Evolutionary conservation across 2,113 vertebrate species (phyloP).

Genomic region (Psittacula cyanocephala): DNA sequence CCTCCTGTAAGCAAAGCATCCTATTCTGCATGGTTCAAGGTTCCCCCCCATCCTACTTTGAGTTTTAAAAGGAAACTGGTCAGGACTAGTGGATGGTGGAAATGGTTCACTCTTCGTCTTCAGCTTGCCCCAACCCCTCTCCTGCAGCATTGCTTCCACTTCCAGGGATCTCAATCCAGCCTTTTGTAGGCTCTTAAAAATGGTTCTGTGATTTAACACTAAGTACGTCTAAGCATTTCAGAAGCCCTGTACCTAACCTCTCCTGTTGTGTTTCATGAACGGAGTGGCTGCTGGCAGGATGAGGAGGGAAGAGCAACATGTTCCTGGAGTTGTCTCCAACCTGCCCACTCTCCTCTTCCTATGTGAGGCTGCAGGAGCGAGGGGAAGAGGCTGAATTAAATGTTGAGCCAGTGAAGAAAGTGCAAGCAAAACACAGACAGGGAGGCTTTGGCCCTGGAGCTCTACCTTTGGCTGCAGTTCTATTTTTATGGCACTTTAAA

Average conservation of each 20-base stretch:
- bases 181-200: neutral
- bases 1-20: neutral
- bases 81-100: neutral
- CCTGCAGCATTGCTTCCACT: neutral
- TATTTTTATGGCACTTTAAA: neutral
- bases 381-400: neutral
- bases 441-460: neutral
- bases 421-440: neutral
- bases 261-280: neutral
- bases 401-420: slow-evolving; percentile 29
- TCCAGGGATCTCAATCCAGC: neutral
- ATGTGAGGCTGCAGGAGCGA: neutral
- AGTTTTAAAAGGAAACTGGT: neutral
- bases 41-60: neutral
- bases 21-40: accelerated
- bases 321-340: slow-evolving; percentile 52
- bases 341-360: slow-evolving; percentile 37
- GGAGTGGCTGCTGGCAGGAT: slow-evolving; percentile 4
- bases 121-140: neutral
- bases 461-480: neutral
- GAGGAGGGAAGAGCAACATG: neutral
- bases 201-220: neutral
- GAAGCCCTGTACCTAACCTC: neutral
- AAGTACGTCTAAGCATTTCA: neutral
- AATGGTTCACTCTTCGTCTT: neutral